Conservation (phyloP, 2,113 vertebrate genomes). For the Mustelus asterias region DNA sequence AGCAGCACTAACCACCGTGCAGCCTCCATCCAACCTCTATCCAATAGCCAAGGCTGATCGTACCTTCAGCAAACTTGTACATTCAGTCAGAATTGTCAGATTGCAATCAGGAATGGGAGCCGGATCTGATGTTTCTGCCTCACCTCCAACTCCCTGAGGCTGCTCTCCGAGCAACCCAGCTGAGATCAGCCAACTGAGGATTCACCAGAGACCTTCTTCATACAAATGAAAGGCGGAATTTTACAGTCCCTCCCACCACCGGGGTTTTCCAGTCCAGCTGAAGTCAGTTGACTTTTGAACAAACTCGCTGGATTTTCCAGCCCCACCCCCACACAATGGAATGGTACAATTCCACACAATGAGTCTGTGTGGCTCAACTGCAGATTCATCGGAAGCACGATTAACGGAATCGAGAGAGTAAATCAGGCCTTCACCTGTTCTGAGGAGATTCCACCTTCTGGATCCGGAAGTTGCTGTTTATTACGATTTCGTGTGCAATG, state of each 20-base stretch:
- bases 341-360: too few species aligned
- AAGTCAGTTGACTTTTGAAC: too few species aligned
- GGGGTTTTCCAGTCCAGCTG: too few species aligned
- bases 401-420: conserved; percentile 7
- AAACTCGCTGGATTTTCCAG: too few species aligned
- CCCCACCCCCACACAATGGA: too few species aligned
- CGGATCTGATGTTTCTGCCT: background rate
- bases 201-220: background rate
- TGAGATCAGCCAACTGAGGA: background rate
- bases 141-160: background rate
- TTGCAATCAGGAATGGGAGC: background rate
- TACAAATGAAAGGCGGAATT: too few species aligned
- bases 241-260: too few species aligned
- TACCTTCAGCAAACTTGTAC: background rate
- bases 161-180: background rate
- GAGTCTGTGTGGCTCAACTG: background rate
- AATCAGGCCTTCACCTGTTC: conserved; percentile 49
- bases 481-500: conserved; percentile 48
- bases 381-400: background rate
- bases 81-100: background rate
- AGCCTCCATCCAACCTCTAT: background rate
- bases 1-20: too few species aligned
- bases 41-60: background rate
- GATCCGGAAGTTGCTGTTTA: conserved; percentile 50
- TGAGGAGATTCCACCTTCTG: conserved; percentile 48